Conservation (phyloP, 64 coral and sea anemone genomes). For the Trachythela sp. region DNA sequence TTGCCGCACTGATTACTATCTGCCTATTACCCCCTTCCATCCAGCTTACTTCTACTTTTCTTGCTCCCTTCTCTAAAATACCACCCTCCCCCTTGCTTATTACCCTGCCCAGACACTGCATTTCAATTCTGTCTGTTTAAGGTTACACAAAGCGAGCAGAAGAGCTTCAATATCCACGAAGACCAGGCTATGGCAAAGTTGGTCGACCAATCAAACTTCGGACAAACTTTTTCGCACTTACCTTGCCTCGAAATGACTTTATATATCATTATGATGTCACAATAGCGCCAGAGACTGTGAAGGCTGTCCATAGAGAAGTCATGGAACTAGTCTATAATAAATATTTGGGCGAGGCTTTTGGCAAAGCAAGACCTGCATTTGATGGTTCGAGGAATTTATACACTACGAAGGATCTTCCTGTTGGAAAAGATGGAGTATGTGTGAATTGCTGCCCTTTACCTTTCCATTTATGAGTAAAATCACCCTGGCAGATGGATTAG, state of each 20-base stretch:
- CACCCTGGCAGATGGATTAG: no score
- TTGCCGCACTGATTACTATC: no score
- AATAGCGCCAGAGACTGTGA: background rate
- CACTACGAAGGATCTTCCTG: background rate
- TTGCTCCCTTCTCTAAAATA: no score
- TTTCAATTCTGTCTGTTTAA: no score
- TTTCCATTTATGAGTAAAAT: background rate
- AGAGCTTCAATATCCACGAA: background rate
- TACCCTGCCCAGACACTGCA: no score
- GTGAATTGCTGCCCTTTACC: background rate
- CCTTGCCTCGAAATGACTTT: background rate
- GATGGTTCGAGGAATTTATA: background rate
- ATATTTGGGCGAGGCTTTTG: background rate
- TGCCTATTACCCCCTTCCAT: no score
- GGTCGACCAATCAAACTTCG: background rate
- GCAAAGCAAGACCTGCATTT: background rate
- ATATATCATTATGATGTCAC: conserved; percentile 27
- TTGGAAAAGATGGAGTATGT: conserved; percentile 3
- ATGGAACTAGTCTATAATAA: background rate
- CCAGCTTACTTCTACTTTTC: no score
- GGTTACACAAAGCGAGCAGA: background rate
- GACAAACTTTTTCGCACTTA: background rate
- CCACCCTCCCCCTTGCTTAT: no score
- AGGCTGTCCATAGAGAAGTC: background rate
- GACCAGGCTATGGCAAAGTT: conserved; percentile 5